phyloP scores from a whole-genome alignment of 1,140 invertebrate species.

The Lepidurus couesii region DNA sequence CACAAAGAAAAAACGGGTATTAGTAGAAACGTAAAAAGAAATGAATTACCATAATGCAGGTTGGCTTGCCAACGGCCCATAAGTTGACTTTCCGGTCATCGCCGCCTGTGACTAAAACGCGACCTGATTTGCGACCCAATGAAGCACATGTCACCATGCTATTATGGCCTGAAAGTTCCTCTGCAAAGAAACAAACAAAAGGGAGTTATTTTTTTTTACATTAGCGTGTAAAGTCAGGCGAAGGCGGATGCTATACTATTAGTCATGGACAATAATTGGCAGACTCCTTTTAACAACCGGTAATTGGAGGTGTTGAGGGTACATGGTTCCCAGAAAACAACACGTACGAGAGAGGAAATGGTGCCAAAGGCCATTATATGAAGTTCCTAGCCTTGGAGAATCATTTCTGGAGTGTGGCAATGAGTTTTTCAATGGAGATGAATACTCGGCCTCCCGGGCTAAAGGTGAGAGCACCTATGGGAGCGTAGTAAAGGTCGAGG shows the following conservation, averaged over 20 bases:
- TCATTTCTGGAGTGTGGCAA: background rate
- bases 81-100: constrained; percentile 96
- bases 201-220: constrained; percentile 26
- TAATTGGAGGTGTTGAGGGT: background rate
- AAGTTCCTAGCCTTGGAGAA: background rate
- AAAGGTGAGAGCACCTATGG: background rate
- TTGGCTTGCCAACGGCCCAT: constrained; percentile 92
- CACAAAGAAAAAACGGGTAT: background rate
- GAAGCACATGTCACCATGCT: constrained; percentile 84
- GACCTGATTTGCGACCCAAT: constrained; percentile 81
- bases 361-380: background rate
- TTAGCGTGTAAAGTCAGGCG: constrained; percentile 8
- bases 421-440: background rate
- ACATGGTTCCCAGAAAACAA: background rate
- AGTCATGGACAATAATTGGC: constrained; percentile 14
- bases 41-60: constrained; percentile 82
- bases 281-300: constrained; percentile 25
- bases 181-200: constrained; percentile 52
- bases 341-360: constrained; percentile 31
- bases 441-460: background rate
- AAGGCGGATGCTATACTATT: background rate
- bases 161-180: constrained; percentile 83
- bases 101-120: constrained; percentile 91
- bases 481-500: constrained; percentile 13
- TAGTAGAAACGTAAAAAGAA: background rate